A percentile compares a stretch with the other conserved stretches of the same genome.
These are phyloP conservation scores for Gobiocypris rarus DNA, from an alignment of 2,113 vertebrate genomes.

Conservation along the genomic window DNA sequence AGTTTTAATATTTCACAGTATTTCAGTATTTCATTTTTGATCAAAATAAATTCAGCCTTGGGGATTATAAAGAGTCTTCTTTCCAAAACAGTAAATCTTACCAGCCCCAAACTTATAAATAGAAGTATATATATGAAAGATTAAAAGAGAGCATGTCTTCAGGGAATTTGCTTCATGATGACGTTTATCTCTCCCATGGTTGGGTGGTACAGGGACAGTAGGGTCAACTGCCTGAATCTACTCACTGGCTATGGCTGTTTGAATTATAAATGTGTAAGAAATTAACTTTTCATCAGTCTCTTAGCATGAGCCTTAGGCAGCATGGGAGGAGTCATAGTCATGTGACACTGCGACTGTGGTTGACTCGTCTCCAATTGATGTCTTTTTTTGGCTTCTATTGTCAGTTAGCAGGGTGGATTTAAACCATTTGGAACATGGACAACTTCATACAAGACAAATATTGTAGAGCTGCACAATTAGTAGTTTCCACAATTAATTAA, in stretches of 20 bases:
- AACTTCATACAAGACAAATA: not conserved
- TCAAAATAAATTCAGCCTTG: not conserved
- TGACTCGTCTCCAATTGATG: constrained; percentile 50
- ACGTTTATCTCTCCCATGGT: constrained; percentile 1
- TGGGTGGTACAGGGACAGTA: not conserved
- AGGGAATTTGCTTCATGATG: not conserved
- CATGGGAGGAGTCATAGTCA: constrained; percentile 42
- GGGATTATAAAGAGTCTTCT: not conserved
- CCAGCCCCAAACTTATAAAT: too few species aligned
- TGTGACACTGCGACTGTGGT: constrained; percentile 34
- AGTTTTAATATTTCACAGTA: not conserved
- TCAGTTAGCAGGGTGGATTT: not conserved
- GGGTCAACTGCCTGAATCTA: constrained; percentile 39
- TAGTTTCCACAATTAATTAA: not conserved
- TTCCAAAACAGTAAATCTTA: too few species aligned
- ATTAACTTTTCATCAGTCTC: constrained; percentile 55
- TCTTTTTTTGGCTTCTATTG: constrained; percentile 13
- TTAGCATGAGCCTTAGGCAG: constrained; percentile 37
- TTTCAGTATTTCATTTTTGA: too few species aligned
- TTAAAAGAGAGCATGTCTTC: too few species aligned
- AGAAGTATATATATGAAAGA: too few species aligned
- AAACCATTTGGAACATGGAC: not conserved
- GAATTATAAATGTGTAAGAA: constrained; percentile 55
- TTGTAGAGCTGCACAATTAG: not conserved
- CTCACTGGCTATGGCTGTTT: constrained; percentile 37